Conservation (phyloP, 64 coral and sea anemone species). For the Acropora tenuis region DNA sequence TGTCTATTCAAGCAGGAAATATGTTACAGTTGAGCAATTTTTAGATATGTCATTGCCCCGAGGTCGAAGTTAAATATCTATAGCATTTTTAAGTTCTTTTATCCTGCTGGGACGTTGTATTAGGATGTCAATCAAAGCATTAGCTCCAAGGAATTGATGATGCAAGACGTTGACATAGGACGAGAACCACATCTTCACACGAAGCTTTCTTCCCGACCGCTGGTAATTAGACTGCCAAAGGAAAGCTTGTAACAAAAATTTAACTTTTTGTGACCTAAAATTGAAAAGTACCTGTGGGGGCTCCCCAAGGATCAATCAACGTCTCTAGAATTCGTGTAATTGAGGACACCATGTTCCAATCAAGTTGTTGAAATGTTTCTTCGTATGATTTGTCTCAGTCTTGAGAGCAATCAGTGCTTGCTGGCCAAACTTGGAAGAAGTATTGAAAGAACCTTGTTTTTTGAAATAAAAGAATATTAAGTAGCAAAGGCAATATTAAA, state of each 20-base stretch:
- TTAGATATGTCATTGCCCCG: background rate
- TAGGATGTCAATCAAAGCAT: background rate
- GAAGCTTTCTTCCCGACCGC: background rate
- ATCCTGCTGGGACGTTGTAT: background rate
- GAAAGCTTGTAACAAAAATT: slow-evolving; percentile 2
- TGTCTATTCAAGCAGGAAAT: too few relatives aligned
- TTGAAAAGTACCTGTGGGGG: background rate
- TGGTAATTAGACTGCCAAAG: background rate
- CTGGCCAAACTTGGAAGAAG: background rate
- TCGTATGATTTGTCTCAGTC: background rate
- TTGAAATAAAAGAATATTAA: background rate
- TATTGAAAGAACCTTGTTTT: slow-evolving; percentile 1
- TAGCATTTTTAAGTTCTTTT: background rate
- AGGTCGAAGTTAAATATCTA: background rate
- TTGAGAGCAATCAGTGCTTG: background rate
- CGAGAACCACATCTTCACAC: slow-evolving; percentile 3
- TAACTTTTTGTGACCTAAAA: background rate
- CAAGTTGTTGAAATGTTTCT: background rate
- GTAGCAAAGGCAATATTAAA: background rate
- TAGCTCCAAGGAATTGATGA: background rate
- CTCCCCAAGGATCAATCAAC: background rate
- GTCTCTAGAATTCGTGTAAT: background rate
- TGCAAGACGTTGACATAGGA: slow-evolving; percentile 25
- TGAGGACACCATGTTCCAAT: background rate
- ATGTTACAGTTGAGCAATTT: too few relatives aligned